These are phyloP conservation scores for Molanna angustata DNA, from an alignment of 2,888 invertebrate species.

Conservation along the genomic window DNA sequence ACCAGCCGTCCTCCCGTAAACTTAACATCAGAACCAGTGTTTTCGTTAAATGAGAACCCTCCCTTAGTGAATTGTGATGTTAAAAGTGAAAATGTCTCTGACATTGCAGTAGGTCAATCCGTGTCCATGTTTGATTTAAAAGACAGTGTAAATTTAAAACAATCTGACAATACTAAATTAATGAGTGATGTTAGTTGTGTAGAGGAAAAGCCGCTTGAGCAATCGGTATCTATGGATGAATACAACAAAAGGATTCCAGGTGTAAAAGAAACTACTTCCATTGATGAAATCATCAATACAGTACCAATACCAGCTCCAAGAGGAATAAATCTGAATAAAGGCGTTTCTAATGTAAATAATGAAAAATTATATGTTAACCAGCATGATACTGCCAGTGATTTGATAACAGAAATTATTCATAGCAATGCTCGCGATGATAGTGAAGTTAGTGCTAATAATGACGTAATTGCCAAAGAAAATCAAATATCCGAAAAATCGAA, in stretches of 20 bases:
- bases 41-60: too few relatives aligned
- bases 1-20: slow-evolving; percentile 37
- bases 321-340: slow-evolving; percentile 7
- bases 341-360: slow-evolving; percentile 23
- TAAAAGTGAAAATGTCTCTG: too few relatives aligned
- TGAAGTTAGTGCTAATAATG: slow-evolving; percentile 19
- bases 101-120: slow-evolving; percentile 33
- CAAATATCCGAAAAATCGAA: slow-evolving; percentile 15
- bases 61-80: neutral
- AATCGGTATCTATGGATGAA: too few relatives aligned
- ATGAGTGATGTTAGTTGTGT: slow-evolving; percentile 36
- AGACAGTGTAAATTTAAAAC: slow-evolving; percentile 12
- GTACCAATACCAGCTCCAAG: slow-evolving; percentile 1
- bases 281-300: slow-evolving; percentile 7
- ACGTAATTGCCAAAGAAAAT: slow-evolving; percentile 31
- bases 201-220: slow-evolving; percentile 2
- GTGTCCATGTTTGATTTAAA: slow-evolving; percentile 33
- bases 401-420: slow-evolving; percentile 20
- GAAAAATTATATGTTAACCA: slow-evolving; percentile 26
- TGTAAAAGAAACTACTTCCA: neutral
- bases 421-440: slow-evolving; percentile 28
- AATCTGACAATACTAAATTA: slow-evolving; percentile 36
- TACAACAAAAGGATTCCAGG: neutral
- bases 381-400: slow-evolving; percentile 28
- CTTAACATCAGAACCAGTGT: too few relatives aligned